phyloP scores from a whole-genome alignment of 2,113 vertebrate genomes.

The Romanogobio albipinnatus region DNA sequence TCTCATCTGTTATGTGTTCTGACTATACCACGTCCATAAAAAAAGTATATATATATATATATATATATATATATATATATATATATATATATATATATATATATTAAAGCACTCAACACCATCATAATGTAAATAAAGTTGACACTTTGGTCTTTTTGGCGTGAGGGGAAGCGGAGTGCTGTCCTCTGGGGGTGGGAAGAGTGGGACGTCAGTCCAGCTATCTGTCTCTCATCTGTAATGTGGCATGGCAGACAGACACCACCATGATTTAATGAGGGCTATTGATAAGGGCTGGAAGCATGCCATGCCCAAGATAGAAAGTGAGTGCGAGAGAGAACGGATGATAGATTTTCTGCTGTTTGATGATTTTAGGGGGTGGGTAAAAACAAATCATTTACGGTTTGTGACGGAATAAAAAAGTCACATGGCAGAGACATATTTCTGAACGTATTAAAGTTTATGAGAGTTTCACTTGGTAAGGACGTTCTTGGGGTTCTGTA shows the following conservation, averaged over 20 bases:
- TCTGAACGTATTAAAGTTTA: neutral
- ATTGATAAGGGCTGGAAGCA: constrained; percentile 29
- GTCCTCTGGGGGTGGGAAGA: constrained; percentile 15
- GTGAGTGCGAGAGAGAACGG: neutral
- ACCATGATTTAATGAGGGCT: constrained; percentile 44
- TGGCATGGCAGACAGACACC: constrained; percentile 35
- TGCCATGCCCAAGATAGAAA: constrained; percentile 16
- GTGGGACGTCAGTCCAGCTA: constrained; percentile 17
- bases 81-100: neutral
- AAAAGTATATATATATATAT: neutral
- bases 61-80: neutral
- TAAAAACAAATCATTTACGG: constrained; percentile 2
- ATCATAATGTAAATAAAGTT: constrained; percentile 32
- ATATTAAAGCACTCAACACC: neutral
- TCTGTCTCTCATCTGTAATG: constrained; percentile 38
- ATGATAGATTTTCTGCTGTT: constrained; percentile 23
- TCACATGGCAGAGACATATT: neutral
- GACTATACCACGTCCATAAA: neutral
- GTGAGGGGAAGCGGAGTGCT: neutral
- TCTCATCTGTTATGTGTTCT: neutral
- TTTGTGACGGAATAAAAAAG: neutral
- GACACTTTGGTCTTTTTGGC: constrained; percentile 32
- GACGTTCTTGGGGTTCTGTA: neutral
- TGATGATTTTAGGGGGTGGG: neutral
- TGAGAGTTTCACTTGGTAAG: neutral